phyloP scores from a whole-genome alignment of 2,888 invertebrate genomes.

The Pomacea canaliculata region DNA sequence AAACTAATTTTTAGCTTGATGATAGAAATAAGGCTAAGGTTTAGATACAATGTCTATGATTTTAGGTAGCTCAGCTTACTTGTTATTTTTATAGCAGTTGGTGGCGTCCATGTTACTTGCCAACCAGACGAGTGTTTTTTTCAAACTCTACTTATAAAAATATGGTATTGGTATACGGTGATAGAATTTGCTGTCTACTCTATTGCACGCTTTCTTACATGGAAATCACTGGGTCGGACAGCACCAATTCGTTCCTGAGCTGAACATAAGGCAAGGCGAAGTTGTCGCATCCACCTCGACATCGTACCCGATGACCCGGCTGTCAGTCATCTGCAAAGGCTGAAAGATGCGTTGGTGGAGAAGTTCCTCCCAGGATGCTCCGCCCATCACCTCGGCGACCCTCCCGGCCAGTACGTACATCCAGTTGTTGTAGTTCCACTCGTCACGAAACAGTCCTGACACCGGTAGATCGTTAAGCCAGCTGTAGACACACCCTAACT shows the following conservation, averaged over 20 bases:
- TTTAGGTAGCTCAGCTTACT: no score
- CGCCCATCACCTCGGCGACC: slow-evolving; percentile 4
- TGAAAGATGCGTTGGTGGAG: slow-evolving; percentile 5
- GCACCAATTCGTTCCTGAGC: neutral
- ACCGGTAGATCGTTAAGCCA: neutral
- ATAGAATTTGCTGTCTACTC: no score
- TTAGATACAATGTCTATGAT: no score
- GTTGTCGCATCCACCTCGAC: slow-evolving; percentile 8
- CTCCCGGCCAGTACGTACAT: slow-evolving; percentile 12
- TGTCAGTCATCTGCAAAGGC: slow-evolving; percentile 11
- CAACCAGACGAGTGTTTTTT: no score
- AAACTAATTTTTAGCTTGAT: no score
- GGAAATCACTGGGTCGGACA: slow-evolving; percentile 7
- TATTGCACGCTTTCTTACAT: neutral
- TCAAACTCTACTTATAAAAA: no score
- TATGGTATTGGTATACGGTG: no score
- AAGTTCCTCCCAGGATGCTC: slow-evolving; percentile 7
- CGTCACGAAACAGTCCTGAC: slow-evolving; percentile 1
- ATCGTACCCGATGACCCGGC: slow-evolving; percentile 2
- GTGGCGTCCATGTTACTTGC: no score
- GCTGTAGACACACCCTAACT: neutral
- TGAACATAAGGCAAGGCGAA: slow-evolving; percentile 17
- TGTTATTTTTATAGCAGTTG: no score
- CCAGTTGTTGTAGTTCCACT: slow-evolving; percentile 14
- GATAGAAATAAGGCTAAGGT: no score